Evolutionary conservation across 2,888 invertebrate genomes (phyloP).

Genomic region (Tortrix viridana): DNA sequence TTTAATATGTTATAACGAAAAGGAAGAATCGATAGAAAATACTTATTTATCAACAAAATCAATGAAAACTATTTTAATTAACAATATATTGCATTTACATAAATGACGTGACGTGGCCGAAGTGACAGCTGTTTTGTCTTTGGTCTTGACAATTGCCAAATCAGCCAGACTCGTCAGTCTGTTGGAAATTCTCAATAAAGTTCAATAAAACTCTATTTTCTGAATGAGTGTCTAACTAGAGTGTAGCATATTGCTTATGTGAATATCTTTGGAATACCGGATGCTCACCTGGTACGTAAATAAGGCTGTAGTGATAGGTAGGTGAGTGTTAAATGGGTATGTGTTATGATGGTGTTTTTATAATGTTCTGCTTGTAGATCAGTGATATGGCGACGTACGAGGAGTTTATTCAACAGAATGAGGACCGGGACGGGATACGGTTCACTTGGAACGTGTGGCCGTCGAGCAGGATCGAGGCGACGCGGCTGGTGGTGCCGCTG

Average conservation of each 20-base stretch:
- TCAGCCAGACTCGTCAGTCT: constrained; percentile 71
- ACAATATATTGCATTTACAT: constrained; percentile 54
- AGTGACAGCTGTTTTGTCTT: constrained; percentile 76
- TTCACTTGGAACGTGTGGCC: constrained; percentile 99
- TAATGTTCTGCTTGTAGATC: constrained; percentile 57
- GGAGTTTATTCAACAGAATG: constrained; percentile 98
- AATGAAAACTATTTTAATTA: not conserved
- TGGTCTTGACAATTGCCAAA: constrained; percentile 80
- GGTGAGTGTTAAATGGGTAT: constrained; percentile 23
- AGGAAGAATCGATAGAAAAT: not conserved
- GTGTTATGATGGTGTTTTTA: constrained; percentile 44
- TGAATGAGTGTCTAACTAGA: constrained; percentile 64
- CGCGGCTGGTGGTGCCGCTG: constrained; percentile 97
- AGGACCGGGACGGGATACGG: constrained; percentile 97
- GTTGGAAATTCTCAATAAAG: constrained; percentile 52
- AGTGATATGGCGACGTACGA: constrained; percentile 93
- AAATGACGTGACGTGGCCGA: constrained; percentile 84
- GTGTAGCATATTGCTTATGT: constrained; percentile 50
- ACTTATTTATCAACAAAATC: not conserved
- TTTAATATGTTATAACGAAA: not conserved
- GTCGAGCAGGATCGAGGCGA: constrained; percentile 97
- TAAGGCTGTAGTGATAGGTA: constrained; percentile 13
- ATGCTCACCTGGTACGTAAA: constrained; percentile 62
- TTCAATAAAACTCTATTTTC: constrained; percentile 50
- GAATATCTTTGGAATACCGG: constrained; percentile 49